Conservation (phyloP, 1,140 invertebrate genomes). For the Eulimnadia texana region DNA sequence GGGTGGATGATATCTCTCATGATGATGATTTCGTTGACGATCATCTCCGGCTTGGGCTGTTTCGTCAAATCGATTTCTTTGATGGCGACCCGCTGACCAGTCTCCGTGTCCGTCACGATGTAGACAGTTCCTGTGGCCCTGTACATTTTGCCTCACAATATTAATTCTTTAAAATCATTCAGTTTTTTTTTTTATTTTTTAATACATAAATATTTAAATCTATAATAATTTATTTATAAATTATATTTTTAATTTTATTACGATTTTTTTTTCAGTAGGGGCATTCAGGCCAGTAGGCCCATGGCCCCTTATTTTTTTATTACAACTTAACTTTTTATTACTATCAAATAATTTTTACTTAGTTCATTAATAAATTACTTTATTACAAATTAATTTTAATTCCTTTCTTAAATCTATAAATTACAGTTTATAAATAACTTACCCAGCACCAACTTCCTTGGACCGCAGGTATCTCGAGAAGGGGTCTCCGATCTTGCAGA, state of each 20-base stretch:
- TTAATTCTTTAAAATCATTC: slow-evolving; percentile 17
- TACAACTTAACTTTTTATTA: no score
- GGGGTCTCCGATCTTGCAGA: slow-evolving; percentile 61
- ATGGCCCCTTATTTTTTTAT: no score
- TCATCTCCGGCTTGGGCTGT: slow-evolving; percentile 86
- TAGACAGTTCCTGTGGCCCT: slow-evolving; percentile 77
- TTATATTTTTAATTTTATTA: no score
- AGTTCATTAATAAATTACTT: no score
- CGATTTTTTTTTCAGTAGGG: no score
- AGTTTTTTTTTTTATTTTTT: no score
- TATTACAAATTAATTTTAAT: no score
- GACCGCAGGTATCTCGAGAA: slow-evolving; percentile 60
- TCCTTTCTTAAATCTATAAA: no score
- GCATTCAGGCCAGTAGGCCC: no score
- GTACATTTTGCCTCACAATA: slow-evolving; percentile 11
- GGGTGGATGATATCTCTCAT: slow-evolving; percentile 86
- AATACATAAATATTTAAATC: slow-evolving; percentile 5
- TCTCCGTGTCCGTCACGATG: slow-evolving; percentile 65
- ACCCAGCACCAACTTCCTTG: slow-evolving; percentile 75
- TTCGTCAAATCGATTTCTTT: slow-evolving; percentile 91
- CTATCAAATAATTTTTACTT: no score
- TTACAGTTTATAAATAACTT: slow-evolving; percentile 17
- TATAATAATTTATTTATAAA: not conserved
- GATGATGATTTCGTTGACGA: slow-evolving; percentile 87
- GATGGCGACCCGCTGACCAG: slow-evolving; percentile 66